Conservation (phyloP, 1,140 invertebrate genomes). For the Ruditapes philippinarum region DNA sequence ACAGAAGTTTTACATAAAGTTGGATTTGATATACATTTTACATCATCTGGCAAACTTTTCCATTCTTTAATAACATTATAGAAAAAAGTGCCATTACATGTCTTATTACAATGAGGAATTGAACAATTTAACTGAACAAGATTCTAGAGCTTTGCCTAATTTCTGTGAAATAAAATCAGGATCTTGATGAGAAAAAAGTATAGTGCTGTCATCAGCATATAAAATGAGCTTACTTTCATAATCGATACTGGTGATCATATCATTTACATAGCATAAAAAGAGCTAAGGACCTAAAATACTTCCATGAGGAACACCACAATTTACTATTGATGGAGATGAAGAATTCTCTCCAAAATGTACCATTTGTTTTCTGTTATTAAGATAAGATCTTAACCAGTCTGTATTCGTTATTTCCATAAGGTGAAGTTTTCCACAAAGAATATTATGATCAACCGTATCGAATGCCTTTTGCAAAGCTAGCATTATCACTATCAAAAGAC, state of each 20-base stretch:
- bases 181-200: background rate
- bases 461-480: constrained; percentile 53
- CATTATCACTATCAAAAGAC: too few species aligned
- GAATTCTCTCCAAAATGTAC: constrained; percentile 8
- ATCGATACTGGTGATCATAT: background rate
- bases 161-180: background rate
- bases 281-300: constrained; percentile 13
- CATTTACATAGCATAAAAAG: constrained; percentile 46
- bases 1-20: background rate
- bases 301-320: constrained; percentile 34
- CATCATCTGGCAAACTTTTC: background rate
- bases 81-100: background rate
- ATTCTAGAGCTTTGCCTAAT: constrained; percentile 20
- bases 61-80: background rate
- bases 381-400: background rate
- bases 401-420: background rate
- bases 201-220: constrained; percentile 66
- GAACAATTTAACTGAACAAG: background rate
- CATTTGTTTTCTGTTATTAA: background rate
- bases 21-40: background rate
- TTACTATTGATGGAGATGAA: background rate
- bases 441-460: constrained; percentile 43
- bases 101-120: background rate
- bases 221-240: constrained; percentile 38
- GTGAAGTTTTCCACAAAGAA: constrained; percentile 10